Evolutionary conservation across 2,797 vertebrate species (phyloP).

Genomic region (Oceanodroma leucorhoa): DNA sequence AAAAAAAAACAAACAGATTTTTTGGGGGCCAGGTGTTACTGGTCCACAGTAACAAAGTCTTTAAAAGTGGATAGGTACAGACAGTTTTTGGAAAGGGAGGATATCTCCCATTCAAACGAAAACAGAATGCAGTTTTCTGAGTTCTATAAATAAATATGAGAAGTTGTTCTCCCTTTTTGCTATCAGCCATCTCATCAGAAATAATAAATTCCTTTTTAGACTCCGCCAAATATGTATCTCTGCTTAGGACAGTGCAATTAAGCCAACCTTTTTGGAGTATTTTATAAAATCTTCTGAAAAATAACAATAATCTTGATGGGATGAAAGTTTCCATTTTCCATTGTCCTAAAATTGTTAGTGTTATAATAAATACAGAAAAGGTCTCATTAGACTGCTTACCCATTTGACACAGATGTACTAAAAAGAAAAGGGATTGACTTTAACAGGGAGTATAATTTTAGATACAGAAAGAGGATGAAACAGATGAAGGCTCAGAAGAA

Average conservation of each 20-base stretch:
- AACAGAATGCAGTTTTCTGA: background rate
- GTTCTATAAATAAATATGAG: background rate
- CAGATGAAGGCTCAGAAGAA: background rate
- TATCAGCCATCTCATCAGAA: background rate
- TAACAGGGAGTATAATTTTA: background rate
- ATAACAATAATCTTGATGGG: background rate
- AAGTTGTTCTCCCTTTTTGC: background rate
- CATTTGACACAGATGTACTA: background rate
- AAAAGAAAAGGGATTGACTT: background rate
- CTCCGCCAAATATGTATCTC: background rate
- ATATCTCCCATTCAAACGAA: background rate
- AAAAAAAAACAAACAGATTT: background rate
- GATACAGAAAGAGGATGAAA: background rate
- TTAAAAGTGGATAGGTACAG: background rate
- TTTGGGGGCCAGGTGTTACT: fast-evolving
- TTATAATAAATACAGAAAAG: background rate
- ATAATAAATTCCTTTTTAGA: background rate
- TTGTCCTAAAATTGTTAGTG: background rate
- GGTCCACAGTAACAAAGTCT: background rate
- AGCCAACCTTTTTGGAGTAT: background rate
- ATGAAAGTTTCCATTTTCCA: background rate
- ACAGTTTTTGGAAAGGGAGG: background rate
- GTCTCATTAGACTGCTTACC: background rate
- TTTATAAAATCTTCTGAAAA: background rate
- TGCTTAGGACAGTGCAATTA: background rate